A percentile compares a stretch with the other conserved stretches of the same genome.
phyloP scores from a whole-genome alignment of 2,113 vertebrate genomes.

The Zosterops pallidus region DNA sequence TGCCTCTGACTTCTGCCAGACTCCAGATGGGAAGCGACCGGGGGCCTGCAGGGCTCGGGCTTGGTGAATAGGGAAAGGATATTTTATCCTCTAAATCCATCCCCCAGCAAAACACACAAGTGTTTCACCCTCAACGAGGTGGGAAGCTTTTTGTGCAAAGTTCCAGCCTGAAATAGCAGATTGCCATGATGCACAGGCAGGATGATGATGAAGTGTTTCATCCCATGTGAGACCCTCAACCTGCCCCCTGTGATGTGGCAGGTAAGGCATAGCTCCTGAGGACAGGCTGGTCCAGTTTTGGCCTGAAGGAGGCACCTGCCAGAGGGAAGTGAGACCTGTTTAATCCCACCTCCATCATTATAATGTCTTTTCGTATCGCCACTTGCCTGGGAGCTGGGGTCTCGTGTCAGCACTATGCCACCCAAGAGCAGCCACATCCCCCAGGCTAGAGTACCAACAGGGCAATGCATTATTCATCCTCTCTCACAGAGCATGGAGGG shows the following conservation, averaged over 20 bases:
- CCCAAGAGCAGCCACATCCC: not conserved
- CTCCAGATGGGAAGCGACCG: not conserved
- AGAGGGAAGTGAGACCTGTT: not conserved
- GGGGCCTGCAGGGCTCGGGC: not conserved
- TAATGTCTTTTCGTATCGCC: not conserved
- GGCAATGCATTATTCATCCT: not conserved
- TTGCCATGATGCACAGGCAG: accelerated
- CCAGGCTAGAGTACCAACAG: too few species aligned
- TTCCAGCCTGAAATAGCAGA: accelerated
- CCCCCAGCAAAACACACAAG: not conserved
- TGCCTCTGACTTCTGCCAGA: not conserved
- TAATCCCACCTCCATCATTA: not conserved
- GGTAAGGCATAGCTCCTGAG: not conserved
- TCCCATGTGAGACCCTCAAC: not conserved
- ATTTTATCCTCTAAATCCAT: not conserved
- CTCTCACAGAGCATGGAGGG: accelerated
- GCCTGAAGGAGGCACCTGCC: not conserved
- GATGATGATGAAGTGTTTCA: accelerated
- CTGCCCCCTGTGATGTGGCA: not conserved
- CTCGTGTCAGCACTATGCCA: not conserved
- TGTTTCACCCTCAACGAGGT: not conserved
- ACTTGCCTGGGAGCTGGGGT: not conserved
- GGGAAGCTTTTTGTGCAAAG: not conserved
- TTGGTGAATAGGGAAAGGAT: not conserved
- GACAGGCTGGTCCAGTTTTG: not conserved